phyloP scores from a whole-genome alignment of 2,113 vertebrate genomes.

The Cichladusa arquata region DNA sequence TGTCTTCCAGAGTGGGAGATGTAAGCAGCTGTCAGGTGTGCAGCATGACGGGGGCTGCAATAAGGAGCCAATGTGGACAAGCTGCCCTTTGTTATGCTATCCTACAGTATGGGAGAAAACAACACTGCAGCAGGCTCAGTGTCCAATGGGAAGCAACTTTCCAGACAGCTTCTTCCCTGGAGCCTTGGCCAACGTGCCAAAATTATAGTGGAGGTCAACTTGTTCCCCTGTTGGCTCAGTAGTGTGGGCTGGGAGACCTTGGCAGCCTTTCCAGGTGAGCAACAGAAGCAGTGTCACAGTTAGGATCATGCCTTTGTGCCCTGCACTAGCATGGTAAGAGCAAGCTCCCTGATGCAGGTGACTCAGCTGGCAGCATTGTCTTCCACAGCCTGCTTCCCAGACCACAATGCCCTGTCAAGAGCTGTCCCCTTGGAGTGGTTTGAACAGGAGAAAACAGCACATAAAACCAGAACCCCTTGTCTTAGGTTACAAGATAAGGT shows the following conservation, averaged over 20 bases:
- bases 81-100: background rate
- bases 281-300: background rate
- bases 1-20: background rate
- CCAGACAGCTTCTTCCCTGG: background rate
- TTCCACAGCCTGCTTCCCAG: background rate
- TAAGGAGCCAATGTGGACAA: background rate
- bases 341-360: background rate
- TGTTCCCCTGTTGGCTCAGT: background rate
- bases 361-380: background rate
- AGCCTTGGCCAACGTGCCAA: background rate
- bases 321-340: background rate
- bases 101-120: background rate
- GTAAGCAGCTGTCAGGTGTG: background rate
- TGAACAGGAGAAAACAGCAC: background rate
- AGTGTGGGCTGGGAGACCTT: too few species aligned
- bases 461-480: background rate
- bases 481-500: background rate
- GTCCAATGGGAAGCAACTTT: background rate
- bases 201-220: background rate
- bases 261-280: background rate
- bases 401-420: background rate
- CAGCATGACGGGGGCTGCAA: accelerated
- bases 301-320: too few species aligned
- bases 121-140: background rate
- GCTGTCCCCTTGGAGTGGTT: background rate